A percentile compares a stretch with the other conserved stretches of the same genome.
phyloP scores from a whole-genome alignment of 2,797 vertebrate species.

The Brachyalestes nurse region DNA sequence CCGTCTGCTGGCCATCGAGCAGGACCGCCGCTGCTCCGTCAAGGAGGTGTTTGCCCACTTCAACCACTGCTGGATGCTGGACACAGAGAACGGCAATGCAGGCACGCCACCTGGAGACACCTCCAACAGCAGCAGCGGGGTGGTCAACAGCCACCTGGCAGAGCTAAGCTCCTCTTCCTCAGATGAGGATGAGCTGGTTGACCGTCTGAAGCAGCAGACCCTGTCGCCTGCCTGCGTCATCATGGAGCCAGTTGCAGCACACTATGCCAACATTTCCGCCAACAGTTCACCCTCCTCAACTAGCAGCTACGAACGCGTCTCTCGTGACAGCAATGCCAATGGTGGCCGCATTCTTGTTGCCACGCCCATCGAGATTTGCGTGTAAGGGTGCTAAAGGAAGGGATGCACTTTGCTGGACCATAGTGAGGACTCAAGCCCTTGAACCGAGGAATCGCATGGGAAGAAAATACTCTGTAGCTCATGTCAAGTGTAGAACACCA shows the following conservation, averaged over 20 bases:
- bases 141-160: constrained; percentile 21
- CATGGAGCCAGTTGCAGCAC: constrained; percentile 71
- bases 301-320: constrained; percentile 80
- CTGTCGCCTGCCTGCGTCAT: constrained; percentile 71
- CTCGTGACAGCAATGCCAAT: constrained; percentile 77
- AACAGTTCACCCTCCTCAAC: constrained; percentile 81
- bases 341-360: constrained; percentile 79
- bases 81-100: constrained; percentile 71
- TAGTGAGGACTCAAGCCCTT: constrained; percentile 26
- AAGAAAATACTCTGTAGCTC: constrained; percentile 23
- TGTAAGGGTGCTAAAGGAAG: constrained; percentile 64
- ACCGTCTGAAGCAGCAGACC: constrained; percentile 84
- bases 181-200: constrained; percentile 79
- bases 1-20: constrained; percentile 80
- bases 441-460: background rate
- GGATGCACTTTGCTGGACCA: constrained; percentile 20
- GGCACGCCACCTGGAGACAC: background rate
- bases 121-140: constrained; percentile 44
- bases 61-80: constrained; percentile 84
- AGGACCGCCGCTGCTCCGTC: constrained; percentile 81
- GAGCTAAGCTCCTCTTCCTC: constrained; percentile 60
- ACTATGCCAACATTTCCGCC: constrained; percentile 79
- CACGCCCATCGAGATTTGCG: constrained; percentile 85
- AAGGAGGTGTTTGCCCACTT: constrained; percentile 84
- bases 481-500: constrained; percentile 16